Evolutionary conservation across 2,797 vertebrate species (phyloP).

Genomic region (Spinus pinus): DNA sequence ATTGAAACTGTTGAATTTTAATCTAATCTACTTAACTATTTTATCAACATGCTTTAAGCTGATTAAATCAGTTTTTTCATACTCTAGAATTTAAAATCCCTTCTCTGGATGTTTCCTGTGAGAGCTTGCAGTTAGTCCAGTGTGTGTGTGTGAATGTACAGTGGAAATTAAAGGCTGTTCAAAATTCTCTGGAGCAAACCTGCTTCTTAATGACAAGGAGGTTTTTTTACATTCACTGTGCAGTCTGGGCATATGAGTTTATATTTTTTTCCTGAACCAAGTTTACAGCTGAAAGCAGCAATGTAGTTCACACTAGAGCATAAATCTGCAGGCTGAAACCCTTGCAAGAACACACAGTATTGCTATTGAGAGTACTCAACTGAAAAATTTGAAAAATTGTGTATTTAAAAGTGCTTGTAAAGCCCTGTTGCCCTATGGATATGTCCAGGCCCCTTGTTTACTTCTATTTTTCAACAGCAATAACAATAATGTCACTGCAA

Average conservation of each 20-base stretch:
- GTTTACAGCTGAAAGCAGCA: conserved; percentile 11
- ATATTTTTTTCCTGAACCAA: not conserved
- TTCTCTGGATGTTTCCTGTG: not conserved
- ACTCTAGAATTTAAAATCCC: conserved; percentile 3
- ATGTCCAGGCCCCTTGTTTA: not conserved
- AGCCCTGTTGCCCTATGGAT: not conserved
- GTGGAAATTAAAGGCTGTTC: conserved; percentile 5
- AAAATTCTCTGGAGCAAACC: conserved; percentile 15
- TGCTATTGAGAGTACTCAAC: conserved; percentile 2
- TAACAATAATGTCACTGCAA: not conserved
- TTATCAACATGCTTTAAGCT: conserved; percentile 17
- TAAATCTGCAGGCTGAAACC: conserved; percentile 26
- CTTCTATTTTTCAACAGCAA: not conserved
- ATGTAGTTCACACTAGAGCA: not conserved
- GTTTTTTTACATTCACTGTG: not conserved
- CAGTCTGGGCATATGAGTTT: not conserved
- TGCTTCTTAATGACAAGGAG: not conserved
- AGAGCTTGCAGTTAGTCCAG: not conserved
- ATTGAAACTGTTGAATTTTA: not conserved
- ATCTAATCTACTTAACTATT: conserved; percentile 25
- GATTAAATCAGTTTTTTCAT: conserved; percentile 15
- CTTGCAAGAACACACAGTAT: not conserved
- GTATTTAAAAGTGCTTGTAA: not conserved
- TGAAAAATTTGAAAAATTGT: conserved; percentile 2
- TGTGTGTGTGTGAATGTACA: not conserved